Percentiles rank a stretch among this genome's conserved stretches.
Conservation (phyloP, 2,797 vertebrate species). For the Forpus xanthops region DNA sequence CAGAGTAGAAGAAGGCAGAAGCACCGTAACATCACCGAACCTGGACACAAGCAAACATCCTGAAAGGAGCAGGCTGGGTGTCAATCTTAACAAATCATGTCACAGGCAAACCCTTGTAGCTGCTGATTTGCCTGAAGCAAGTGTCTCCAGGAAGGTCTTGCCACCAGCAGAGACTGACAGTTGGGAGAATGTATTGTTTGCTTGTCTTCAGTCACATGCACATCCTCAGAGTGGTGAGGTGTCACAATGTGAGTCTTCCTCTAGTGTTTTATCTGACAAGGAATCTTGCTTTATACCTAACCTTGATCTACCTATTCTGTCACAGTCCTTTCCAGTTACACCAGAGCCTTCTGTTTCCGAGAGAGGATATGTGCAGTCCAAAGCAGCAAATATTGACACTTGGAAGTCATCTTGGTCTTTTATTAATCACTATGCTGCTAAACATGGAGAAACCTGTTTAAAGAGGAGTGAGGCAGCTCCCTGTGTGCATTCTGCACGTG, state of each 20-base stretch:
- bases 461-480: neutral
- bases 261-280: neutral
- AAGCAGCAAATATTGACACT: neutral
- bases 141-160: neutral
- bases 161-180: neutral
- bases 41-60: neutral
- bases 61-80: neutral
- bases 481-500: neutral
- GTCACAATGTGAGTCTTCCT: neutral
- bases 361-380: neutral
- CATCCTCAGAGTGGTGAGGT: neutral
- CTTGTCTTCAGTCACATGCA: neutral
- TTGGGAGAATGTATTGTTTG: neutral
- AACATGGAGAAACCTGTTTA: neutral
- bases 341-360: neutral
- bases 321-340: neutral
- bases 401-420: neutral
- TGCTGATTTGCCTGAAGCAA: neutral
- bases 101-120: neutral
- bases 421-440: neutral
- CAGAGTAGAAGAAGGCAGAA: constrained; percentile 55
- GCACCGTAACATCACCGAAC: neutral
- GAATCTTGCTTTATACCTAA: neutral
- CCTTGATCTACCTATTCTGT: neutral
- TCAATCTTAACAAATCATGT: neutral